These are phyloP conservation scores for Volucella inflata DNA, from an alignment of 2,888 invertebrate species.

Conservation along the genomic window DNA sequence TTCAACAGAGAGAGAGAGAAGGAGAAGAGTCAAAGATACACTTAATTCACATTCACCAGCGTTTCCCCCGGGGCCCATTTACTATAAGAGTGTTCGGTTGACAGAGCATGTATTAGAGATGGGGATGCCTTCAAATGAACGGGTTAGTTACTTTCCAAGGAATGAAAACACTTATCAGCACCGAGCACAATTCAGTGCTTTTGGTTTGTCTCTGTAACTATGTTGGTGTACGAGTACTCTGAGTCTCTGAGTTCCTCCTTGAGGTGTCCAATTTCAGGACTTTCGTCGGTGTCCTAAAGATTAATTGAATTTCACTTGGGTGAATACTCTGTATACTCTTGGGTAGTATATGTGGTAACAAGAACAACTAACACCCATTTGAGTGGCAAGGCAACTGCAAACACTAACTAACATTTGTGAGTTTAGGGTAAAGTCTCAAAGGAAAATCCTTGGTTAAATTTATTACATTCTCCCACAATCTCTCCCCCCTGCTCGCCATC, in stretches of 20 bases:
- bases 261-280: constrained; percentile 70
- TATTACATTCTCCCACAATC: constrained; percentile 36
- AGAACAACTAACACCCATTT: constrained; percentile 65
- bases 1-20: constrained; percentile 13
- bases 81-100: constrained; percentile 50
- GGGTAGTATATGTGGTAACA: constrained; percentile 30
- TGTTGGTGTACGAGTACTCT: neutral
- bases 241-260: constrained; percentile 28
- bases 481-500: too few species aligned
- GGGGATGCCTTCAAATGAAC: constrained; percentile 49
- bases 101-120: constrained; percentile 12
- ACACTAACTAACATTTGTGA: constrained; percentile 49
- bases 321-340: constrained; percentile 6
- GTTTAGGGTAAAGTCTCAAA: constrained; percentile 42
- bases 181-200: constrained; percentile 40
- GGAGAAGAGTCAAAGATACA: constrained; percentile 41
- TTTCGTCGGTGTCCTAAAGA: constrained; percentile 68
- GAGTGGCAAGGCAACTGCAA: constrained; percentile 61
- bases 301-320: constrained; percentile 73
- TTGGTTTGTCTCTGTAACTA: neutral
- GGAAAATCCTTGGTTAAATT: constrained; percentile 56
- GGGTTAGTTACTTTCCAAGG: constrained; percentile 66
- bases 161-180: constrained; percentile 68
- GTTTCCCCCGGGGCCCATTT: constrained; percentile 5
- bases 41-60: constrained; percentile 32